phyloP scores from a whole-genome alignment of 2,797 vertebrate species.

The Gouania willdenowi region DNA sequence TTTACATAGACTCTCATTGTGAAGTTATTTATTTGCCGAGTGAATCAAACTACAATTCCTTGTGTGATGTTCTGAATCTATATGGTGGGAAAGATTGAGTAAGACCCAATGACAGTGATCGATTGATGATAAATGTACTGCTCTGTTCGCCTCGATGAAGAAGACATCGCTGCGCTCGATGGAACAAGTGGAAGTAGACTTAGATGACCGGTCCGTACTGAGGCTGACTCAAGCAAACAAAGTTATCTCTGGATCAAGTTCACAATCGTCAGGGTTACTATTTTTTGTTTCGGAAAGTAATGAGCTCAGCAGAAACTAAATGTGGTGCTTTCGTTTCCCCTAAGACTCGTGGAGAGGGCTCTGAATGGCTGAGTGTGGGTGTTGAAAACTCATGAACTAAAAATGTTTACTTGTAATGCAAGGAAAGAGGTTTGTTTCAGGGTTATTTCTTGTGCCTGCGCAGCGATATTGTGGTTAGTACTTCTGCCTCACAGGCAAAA shows the following conservation, averaged over 20 bases:
- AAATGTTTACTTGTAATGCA: no score
- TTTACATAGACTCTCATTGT: no score
- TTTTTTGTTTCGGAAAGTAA: slow-evolving; percentile 44
- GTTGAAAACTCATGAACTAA: no score
- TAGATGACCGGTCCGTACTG: neutral
- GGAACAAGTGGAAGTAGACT: slow-evolving; percentile 24
- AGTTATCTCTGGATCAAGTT: slow-evolving; percentile 47
- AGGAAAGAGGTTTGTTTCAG: no score
- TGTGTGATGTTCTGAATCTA: no score
- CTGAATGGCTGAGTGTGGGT: slow-evolving; percentile 20
- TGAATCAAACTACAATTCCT: no score
- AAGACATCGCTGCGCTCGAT: slow-evolving; percentile 2
- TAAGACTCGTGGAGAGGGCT: slow-evolving; percentile 18
- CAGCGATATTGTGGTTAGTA: no score
- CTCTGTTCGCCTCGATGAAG: slow-evolving; percentile 5
- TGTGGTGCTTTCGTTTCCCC: slow-evolving; percentile 51
- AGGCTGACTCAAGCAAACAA: slow-evolving; percentile 33
- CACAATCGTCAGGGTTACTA: slow-evolving; percentile 32
- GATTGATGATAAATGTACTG: slow-evolving; percentile 2
- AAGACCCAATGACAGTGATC: slow-evolving; percentile 1
- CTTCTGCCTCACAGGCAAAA: no score
- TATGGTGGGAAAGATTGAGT: neutral
- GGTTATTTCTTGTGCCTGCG: no score
- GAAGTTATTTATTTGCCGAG: no score
- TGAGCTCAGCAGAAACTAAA: slow-evolving; percentile 57